Conservation (phyloP, 2,888 invertebrate species). For the Hedya salicella region DNA sequence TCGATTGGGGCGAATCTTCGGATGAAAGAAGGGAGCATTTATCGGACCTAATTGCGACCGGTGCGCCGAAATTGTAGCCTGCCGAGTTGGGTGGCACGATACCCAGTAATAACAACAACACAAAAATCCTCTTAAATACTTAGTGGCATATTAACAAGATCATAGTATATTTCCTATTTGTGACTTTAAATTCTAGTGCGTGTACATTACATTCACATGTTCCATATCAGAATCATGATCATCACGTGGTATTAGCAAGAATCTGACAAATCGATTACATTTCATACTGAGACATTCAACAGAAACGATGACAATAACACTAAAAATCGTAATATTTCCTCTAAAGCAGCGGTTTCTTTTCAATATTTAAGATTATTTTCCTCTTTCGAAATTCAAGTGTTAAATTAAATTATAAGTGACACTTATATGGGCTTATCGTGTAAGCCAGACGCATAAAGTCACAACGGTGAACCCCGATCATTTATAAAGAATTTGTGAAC, state of each 20-base stretch:
- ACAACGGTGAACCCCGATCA: conserved; percentile 32
- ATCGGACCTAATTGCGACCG: conserved; percentile 81
- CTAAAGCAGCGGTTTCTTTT: conserved; percentile 7
- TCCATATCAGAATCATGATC: too few relatives aligned
- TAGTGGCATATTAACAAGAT: neutral
- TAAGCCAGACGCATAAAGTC: conserved; percentile 32
- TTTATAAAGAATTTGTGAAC: conserved; percentile 53
- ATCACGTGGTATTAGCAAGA: too few relatives aligned
- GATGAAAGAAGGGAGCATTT: conserved; percentile 77
- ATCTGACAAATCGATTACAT: too few relatives aligned
- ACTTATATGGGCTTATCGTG: conserved; percentile 35
- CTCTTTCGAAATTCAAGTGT: conserved; percentile 20
- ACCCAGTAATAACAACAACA: conserved; percentile 39
- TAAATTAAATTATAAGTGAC: conserved; percentile 32
- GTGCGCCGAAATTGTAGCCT: conserved; percentile 68
- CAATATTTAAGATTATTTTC: conserved; percentile 14
- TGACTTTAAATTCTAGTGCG: too few relatives aligned
- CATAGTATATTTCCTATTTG: neutral
- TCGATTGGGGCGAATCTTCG: conserved; percentile 75
- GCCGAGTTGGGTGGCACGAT: conserved; percentile 76
- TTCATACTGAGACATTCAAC: neutral
- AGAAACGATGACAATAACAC: too few relatives aligned
- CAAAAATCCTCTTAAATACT: neutral
- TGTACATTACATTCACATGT: too few relatives aligned
- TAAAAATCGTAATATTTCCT: neutral